A percentile compares a stretch with the other conserved stretches of the same genome.
Conservation (phyloP, 53 echinoderm and acorn worm species). For the Echinometra lucunter region DNA sequence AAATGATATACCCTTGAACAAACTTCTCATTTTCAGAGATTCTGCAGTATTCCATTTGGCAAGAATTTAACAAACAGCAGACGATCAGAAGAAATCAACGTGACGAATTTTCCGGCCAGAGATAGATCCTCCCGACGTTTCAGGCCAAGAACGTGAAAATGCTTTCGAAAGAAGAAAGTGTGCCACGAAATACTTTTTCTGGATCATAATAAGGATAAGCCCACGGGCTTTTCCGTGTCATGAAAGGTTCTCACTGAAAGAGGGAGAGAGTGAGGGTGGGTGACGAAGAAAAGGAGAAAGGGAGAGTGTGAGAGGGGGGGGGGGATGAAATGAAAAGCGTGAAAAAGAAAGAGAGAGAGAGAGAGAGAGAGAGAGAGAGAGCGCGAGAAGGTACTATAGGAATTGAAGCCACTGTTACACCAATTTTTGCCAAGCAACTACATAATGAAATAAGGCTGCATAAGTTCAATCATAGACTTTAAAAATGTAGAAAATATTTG, state of each 20-base stretch:
- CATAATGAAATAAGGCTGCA: not conserved
- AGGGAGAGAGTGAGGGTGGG: not conserved
- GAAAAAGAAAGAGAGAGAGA: not conserved
- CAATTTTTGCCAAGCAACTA: too few species aligned
- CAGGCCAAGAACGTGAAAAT: constrained; percentile 4
- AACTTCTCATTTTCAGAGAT: not conserved
- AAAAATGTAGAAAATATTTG: not conserved
- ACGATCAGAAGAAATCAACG: not conserved
- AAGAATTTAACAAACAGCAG: not conserved
- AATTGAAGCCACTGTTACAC: not conserved
- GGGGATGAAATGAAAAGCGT: not conserved
- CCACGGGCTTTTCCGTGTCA: constrained; percentile 67
- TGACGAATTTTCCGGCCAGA: constrained; percentile 20
- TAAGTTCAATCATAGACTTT: too few species aligned
- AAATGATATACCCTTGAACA: constrained; percentile 12
- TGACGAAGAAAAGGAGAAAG: not conserved
- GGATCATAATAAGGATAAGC: constrained; percentile 64
- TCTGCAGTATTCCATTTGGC: constrained; percentile 1
- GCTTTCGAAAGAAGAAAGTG: constrained; percentile 58
- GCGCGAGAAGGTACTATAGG: not conserved
- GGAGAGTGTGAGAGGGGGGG: not conserved
- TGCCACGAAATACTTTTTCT: constrained; percentile 53
- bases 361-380: not conserved
- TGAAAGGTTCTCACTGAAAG: constrained; percentile 32
- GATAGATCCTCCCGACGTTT: not conserved